phyloP scores from a whole-genome alignment of 2,113 vertebrate genomes.

The Plotosus lineatus region DNA sequence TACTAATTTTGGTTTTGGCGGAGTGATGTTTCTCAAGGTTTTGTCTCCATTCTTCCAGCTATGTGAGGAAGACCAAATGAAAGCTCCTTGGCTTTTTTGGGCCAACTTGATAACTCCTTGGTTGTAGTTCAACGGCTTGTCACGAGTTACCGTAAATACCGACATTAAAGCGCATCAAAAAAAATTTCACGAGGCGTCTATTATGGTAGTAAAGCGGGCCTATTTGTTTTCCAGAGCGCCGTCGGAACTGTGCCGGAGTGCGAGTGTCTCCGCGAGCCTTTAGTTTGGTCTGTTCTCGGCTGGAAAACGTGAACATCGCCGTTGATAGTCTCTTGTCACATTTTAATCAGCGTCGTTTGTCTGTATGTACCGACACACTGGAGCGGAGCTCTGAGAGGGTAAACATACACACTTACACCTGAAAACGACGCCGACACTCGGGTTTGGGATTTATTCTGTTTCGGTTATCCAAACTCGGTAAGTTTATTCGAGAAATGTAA shows the following conservation, averaged over 20 bases:
- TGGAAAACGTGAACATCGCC: constrained; percentile 63
- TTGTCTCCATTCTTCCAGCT: too few species aligned
- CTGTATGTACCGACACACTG: constrained; percentile 57
- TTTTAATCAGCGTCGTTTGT: constrained; percentile 72
- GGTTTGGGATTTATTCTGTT: constrained; percentile 11
- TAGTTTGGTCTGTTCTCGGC: constrained; percentile 53
- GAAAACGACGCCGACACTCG: not conserved
- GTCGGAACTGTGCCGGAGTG: not conserved
- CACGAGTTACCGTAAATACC: too few species aligned
- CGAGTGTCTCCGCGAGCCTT: constrained; percentile 40
- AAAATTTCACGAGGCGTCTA: too few species aligned
- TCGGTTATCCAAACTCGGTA: not conserved
- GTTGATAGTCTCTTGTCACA: constrained; percentile 77
- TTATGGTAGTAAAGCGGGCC: too few species aligned
- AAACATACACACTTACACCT: not conserved
- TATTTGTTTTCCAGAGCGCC: too few species aligned
- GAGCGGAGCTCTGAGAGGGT: not conserved
- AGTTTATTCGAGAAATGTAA: not conserved
- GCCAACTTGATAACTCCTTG: too few species aligned
- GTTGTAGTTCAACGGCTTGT: too few species aligned
- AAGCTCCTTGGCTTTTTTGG: too few species aligned
- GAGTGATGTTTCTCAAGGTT: too few species aligned
- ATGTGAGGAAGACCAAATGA: too few species aligned
- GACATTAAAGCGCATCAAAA: too few species aligned
- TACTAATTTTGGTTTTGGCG: too few species aligned